Evolutionary conservation across 2,113 vertebrate species (phyloP).

Genomic region (Hippopotamus amphibius): DNA sequence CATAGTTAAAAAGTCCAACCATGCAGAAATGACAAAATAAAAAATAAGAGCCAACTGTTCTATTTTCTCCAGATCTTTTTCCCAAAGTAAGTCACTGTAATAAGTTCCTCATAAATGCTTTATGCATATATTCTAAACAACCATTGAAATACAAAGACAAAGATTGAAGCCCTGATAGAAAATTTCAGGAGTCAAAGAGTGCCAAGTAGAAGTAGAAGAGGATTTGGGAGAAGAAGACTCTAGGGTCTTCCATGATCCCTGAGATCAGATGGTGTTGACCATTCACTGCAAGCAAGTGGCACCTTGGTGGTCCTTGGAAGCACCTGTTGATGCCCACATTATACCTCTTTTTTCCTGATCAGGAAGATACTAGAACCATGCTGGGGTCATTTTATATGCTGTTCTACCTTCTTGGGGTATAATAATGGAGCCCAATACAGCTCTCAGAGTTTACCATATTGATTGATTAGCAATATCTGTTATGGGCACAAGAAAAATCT

Average conservation of each 20-base stretch:
- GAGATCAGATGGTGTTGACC: neutral
- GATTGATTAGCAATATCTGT: neutral
- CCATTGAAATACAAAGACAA: neutral
- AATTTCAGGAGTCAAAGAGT: neutral
- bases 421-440: neutral
- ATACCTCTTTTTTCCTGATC: neutral
- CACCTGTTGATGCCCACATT: neutral
- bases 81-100: neutral
- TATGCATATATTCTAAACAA: neutral
- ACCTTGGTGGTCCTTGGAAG: neutral
- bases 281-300: neutral
- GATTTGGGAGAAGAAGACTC: neutral
- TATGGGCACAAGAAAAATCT: neutral
- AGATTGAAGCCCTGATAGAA: neutral
- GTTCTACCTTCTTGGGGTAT: neutral
- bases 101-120: neutral
- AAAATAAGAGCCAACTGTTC: neutral
- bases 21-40: neutral
- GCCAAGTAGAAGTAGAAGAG: neutral
- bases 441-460: neutral
- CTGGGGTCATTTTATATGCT: neutral
- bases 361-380: neutral
- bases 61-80: neutral
- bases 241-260: neutral
- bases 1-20: constrained; percentile 1